These are phyloP conservation scores for Nesoenas mayeri DNA, from an alignment of 2,113 vertebrate species.

Conservation along the genomic window DNA sequence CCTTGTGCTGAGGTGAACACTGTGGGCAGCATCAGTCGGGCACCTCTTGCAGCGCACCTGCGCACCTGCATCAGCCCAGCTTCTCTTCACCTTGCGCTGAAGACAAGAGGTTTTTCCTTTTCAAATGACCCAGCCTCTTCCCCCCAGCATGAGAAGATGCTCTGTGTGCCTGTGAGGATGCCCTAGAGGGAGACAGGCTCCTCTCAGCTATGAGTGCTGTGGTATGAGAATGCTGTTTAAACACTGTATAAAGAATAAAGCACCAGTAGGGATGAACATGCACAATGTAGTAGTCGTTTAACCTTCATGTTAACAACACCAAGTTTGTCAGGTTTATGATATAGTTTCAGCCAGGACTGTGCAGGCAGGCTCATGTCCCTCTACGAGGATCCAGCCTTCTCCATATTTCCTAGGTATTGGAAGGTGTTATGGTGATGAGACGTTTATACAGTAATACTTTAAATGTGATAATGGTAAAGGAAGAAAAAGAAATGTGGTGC, in stretches of 20 bases:
- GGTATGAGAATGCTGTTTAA: background rate
- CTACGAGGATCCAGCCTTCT: background rate
- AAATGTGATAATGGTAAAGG: background rate
- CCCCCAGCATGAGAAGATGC: rapidly evolving
- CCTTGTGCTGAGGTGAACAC: too few relatives aligned
- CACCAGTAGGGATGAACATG: background rate
- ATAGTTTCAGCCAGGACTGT: background rate
- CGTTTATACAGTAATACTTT: background rate
- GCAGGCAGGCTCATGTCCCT: background rate
- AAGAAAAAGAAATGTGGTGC: background rate
- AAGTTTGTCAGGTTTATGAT: background rate
- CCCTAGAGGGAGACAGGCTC: background rate
- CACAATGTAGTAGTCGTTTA: background rate
- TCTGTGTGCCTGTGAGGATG: rapidly evolving
- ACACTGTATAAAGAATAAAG: background rate
- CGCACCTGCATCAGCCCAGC: background rate
- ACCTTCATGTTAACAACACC: rapidly evolving
- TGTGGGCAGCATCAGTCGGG: rapidly evolving
- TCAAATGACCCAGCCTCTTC: background rate
- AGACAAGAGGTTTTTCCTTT: background rate
- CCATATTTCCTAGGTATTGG: background rate
- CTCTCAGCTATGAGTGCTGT: background rate
- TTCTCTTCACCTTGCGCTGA: background rate
- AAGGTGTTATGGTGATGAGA: background rate
- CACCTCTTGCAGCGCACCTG: background rate